Percentiles rank a stretch among this genome's conserved stretches.
phyloP scores from a whole-genome alignment of 2,797 vertebrate genomes.

The Danio choprae region DNA sequence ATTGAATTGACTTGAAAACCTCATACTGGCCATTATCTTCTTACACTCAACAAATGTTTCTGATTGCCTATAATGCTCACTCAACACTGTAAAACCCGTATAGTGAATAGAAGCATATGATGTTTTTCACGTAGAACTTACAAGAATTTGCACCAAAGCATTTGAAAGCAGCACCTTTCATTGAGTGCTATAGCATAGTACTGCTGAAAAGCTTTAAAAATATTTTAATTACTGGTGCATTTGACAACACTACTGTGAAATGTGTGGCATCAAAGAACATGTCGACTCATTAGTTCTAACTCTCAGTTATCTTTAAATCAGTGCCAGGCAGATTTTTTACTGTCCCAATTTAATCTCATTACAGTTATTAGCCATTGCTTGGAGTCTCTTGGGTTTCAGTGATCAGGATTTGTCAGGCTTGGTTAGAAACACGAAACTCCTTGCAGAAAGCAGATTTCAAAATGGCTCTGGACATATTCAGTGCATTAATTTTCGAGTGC shows the following conservation, averaged over 20 bases:
- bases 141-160: too few relatives aligned
- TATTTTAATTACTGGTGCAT: not conserved
- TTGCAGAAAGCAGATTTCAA: conserved; percentile 33
- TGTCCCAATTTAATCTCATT: conserved; percentile 36
- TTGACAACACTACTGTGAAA: not conserved
- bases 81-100: too few relatives aligned
- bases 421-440: conserved; percentile 45
- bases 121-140: too few relatives aligned
- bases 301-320: conserved; percentile 41
- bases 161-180: too few relatives aligned
- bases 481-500: conserved; percentile 21
- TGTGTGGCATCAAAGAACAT: not conserved
- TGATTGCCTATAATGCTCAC: too few relatives aligned
- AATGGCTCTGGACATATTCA: conserved; percentile 31
- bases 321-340: conserved; percentile 19
- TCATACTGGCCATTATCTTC: too few relatives aligned
- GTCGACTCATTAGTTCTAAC: conserved; percentile 10
- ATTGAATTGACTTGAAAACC: too few relatives aligned
- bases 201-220: too few relatives aligned
- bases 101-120: too few relatives aligned
- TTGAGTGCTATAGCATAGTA: too few relatives aligned
- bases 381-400: conserved; percentile 25
- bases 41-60: too few relatives aligned
- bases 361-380: conserved; percentile 35
- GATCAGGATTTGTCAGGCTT: conserved; percentile 46